Percentiles rank a stretch among this genome's conserved stretches.
Evolutionary conservation across 2,888 invertebrate genomes (phyloP).

Genomic region (Microchrysa polita): DNA sequence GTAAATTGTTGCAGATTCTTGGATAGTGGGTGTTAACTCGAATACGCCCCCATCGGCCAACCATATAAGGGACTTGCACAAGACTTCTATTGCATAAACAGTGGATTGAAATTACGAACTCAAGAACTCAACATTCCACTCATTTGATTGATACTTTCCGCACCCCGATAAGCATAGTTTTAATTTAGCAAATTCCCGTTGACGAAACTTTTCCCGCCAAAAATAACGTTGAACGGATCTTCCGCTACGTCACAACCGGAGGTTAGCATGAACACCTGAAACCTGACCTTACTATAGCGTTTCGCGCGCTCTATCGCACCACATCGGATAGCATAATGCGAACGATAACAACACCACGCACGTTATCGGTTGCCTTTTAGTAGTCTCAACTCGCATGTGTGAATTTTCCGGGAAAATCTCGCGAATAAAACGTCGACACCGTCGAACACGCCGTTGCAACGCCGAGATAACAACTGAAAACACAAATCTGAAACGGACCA

Average conservation of each 20-base stretch:
- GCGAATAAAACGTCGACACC: conserved; percentile 38
- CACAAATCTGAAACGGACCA: conserved; percentile 18
- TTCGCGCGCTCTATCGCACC: conserved; percentile 24
- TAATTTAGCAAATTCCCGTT: too few species aligned
- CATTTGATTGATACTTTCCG: too few species aligned
- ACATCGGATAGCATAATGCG: conserved; percentile 24
- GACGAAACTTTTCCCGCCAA: conserved; percentile 8
- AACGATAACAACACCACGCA: neutral
- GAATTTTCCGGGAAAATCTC: conserved; percentile 28
- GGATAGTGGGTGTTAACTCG: too few species aligned
- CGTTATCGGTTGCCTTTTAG: neutral
- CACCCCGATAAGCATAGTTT: too few species aligned
- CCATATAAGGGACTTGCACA: too few species aligned
- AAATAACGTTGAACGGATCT: neutral
- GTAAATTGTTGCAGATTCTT: too few species aligned
- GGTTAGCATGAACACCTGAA: too few species aligned
- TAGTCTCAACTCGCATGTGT: conserved; percentile 2
- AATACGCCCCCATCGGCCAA: too few species aligned
- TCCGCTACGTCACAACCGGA: too few species aligned
- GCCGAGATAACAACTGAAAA: conserved; percentile 55
- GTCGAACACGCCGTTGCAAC: conserved; percentile 45
- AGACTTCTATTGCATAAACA: too few species aligned
- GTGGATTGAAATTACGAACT: too few species aligned
- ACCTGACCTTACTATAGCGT: neutral
- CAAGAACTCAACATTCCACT: too few species aligned